Evolutionary conservation across 2,888 invertebrate genomes (phyloP).

Genomic region (Phortica magna): DNA sequence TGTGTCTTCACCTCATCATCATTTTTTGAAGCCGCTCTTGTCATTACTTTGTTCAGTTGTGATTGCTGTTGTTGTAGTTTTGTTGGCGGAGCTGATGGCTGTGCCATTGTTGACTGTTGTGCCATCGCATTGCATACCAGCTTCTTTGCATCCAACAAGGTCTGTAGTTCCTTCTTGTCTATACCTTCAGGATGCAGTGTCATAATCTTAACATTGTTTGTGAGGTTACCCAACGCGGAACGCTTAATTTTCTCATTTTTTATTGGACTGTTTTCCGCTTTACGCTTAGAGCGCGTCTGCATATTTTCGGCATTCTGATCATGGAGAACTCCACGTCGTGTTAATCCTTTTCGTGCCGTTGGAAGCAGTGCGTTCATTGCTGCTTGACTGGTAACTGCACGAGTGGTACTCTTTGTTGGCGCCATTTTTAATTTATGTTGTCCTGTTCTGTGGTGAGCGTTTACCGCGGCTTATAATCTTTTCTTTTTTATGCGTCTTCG

Average conservation of each 20-base stretch:
- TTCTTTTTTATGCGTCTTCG: not conserved
- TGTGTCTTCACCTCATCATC: slow-evolving; percentile 54
- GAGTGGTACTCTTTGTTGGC: slow-evolving; percentile 73
- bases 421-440: slow-evolving; percentile 72
- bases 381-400: slow-evolving; percentile 64
- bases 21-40: slow-evolving; percentile 64
- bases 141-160: slow-evolving; percentile 62
- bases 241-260: slow-evolving; percentile 86
- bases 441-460: slow-evolving; percentile 41
- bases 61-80: not conserved
- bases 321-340: slow-evolving; percentile 57
- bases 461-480: not conserved
- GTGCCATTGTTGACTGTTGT: slow-evolving; percentile 48
- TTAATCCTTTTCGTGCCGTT: slow-evolving; percentile 68
- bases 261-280: slow-evolving; percentile 88
- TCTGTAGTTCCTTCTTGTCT: slow-evolving; percentile 78
- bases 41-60: slow-evolving; percentile 61
- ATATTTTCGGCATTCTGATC: slow-evolving; percentile 73
- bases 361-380: slow-evolving; percentile 62
- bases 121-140: slow-evolving; percentile 42
- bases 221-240: slow-evolving; percentile 91
- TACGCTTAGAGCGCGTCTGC: slow-evolving; percentile 82
- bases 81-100: slow-evolving; percentile 29
- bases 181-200: slow-evolving; percentile 66
- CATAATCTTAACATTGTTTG: slow-evolving; percentile 80